phyloP scores from a whole-genome alignment of 2,888 invertebrate genomes.

The Disparrhopalites patrizii region DNA sequence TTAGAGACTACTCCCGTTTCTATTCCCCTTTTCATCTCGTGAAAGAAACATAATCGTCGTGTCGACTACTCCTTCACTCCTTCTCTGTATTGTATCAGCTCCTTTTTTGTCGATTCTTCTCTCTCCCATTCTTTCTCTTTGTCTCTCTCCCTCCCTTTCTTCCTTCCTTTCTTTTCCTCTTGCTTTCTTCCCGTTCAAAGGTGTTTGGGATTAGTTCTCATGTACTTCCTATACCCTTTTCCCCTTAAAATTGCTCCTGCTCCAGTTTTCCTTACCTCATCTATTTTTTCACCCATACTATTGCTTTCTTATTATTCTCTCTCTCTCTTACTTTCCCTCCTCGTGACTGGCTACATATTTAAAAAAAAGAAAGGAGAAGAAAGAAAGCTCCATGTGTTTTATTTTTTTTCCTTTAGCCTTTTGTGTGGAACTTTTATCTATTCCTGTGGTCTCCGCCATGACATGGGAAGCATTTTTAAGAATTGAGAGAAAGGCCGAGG shows the following conservation, averaged over 20 bases:
- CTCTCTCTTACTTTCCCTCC: background rate
- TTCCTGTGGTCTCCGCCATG: background rate
- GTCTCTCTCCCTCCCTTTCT: background rate
- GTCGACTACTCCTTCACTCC: constrained; percentile 25
- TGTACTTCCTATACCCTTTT: constrained; percentile 6
- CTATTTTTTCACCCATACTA: background rate
- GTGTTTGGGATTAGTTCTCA: constrained; percentile 14
- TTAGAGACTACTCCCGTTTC: constrained; percentile 44
- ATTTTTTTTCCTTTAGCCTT: too few species aligned
- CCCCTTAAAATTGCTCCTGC: background rate
- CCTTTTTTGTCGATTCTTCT: constrained; percentile 28
- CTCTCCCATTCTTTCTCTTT: constrained; percentile 15
- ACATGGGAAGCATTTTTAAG: background rate
- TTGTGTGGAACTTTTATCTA: too few species aligned
- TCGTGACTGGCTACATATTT: too few species aligned
- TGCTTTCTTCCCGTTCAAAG: background rate
- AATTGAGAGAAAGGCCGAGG: too few species aligned
- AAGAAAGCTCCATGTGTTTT: too few species aligned
- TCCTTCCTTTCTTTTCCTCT: constrained; percentile 13
- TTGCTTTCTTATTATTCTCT: too few species aligned
- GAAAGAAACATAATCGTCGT: constrained; percentile 36
- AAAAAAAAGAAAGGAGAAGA: too few species aligned
- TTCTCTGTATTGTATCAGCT: constrained; percentile 21
- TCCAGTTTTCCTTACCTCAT: background rate
- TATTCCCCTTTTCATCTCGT: constrained; percentile 42